Evolutionary conservation across 2,797 vertebrate species (phyloP).

Genomic region (Girardinus metallicus): DNA sequence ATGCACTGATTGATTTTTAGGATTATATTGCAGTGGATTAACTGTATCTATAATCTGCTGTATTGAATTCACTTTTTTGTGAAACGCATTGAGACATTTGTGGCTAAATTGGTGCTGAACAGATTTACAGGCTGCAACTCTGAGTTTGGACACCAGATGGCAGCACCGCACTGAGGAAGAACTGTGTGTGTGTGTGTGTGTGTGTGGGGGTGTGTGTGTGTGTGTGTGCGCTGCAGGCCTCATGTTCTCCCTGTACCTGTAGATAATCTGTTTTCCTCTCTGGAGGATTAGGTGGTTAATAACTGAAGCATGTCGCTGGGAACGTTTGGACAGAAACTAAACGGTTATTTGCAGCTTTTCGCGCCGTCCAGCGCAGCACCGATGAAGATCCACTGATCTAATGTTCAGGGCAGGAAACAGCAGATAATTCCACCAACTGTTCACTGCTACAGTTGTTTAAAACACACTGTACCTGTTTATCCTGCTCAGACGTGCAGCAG

Average conservation of each 20-base stretch:
- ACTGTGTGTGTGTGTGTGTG: not conserved
- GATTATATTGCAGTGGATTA: not conserved
- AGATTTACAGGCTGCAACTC: conserved; percentile 1
- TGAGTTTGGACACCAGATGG: conserved; percentile 35
- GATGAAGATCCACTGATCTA: too few relatives aligned
- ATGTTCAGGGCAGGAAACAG: not conserved
- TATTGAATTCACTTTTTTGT: not conserved
- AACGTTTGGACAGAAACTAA: not conserved
- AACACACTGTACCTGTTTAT: not conserved
- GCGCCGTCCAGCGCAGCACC: not conserved
- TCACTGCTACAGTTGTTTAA: not conserved
- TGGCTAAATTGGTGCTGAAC: not conserved
- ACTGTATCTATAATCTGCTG: not conserved
- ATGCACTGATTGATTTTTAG: not conserved
- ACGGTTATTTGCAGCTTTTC: not conserved
- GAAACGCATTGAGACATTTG: not conserved
- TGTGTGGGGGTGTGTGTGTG: too few relatives aligned
- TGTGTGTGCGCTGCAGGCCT: not conserved
- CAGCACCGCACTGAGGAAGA: conserved; percentile 14
- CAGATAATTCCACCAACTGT: not conserved
- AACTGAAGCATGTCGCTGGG: not conserved
- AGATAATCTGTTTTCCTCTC: too few relatives aligned
- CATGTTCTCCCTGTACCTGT: not conserved
- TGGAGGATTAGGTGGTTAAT: not conserved
- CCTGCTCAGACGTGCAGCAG: not conserved